These are phyloP conservation scores for Myrmecophaga tridactyla DNA, from an alignment of 2,113 vertebrate species.

Conservation along the genomic window DNA sequence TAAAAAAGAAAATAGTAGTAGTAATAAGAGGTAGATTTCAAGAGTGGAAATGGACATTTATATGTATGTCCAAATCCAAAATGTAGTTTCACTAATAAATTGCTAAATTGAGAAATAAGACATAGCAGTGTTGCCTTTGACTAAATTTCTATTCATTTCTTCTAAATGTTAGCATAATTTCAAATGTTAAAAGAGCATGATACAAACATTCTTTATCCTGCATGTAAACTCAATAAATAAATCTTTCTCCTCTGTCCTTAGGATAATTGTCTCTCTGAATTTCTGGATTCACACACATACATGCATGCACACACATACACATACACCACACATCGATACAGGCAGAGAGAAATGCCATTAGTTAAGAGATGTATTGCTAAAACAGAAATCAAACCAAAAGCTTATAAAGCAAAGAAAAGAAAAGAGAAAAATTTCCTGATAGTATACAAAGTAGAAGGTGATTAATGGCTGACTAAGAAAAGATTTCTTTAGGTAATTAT, in stretches of 20 bases:
- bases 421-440: slow-evolving; percentile 26
- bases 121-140: neutral
- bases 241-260: neutral
- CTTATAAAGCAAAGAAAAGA: slow-evolving; percentile 48
- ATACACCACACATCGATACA: neutral
- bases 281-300: neutral
- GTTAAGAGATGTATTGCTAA: neutral
- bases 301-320: neutral
- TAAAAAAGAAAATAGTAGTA: neutral
- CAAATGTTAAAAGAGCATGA: neutral
- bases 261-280: slow-evolving; percentile 17
- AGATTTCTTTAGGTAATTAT: slow-evolving; percentile 17
- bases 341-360: neutral
- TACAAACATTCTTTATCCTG: slow-evolving; percentile 15
- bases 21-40: neutral
- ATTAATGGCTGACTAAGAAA: slow-evolving; percentile 18
- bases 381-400: slow-evolving; percentile 38
- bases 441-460: neutral
- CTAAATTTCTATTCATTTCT: neutral
- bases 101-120: neutral
- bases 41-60: neutral
- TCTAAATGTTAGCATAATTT: slow-evolving; percentile 22
- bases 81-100: neutral
- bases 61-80: neutral
- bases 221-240: slow-evolving; percentile 34